These are phyloP conservation scores for Peromyscus attwateri DNA, from an alignment of 2,797 vertebrate genomes.

Conservation along the genomic window DNA sequence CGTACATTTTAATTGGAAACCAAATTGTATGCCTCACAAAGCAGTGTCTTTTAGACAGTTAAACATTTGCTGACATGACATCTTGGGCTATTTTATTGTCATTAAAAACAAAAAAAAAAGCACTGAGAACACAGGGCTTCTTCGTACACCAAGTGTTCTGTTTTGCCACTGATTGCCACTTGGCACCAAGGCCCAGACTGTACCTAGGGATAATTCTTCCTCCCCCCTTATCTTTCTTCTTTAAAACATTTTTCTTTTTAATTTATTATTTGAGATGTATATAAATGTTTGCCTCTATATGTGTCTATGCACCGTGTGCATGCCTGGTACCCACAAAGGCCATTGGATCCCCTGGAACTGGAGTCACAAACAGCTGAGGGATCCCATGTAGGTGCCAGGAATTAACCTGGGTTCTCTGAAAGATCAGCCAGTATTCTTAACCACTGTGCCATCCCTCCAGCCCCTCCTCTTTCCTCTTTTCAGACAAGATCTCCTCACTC, in stretches of 20 bases:
- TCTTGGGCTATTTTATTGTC: neutral
- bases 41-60: constrained; percentile 18
- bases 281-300: neutral
- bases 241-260: neutral
- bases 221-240: neutral
- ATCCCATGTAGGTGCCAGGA: neutral
- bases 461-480: neutral
- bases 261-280: neutral
- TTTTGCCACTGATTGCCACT: neutral
- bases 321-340: neutral
- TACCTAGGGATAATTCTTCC: neutral
- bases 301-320: neutral
- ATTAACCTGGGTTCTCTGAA: neutral
- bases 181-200: neutral
- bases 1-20: neutral
- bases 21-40: neutral
- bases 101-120: neutral
- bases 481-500: neutral
- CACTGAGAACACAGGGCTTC: neutral
- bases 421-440: neutral
- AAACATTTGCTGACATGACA: constrained; percentile 33
- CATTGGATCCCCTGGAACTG: neutral
- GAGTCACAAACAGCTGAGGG: neutral
- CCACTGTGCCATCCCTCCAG: neutral
- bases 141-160: neutral